phyloP scores from a whole-genome alignment of 92 coral and sea anemone genomes.

The Meandrina meandrites region DNA sequence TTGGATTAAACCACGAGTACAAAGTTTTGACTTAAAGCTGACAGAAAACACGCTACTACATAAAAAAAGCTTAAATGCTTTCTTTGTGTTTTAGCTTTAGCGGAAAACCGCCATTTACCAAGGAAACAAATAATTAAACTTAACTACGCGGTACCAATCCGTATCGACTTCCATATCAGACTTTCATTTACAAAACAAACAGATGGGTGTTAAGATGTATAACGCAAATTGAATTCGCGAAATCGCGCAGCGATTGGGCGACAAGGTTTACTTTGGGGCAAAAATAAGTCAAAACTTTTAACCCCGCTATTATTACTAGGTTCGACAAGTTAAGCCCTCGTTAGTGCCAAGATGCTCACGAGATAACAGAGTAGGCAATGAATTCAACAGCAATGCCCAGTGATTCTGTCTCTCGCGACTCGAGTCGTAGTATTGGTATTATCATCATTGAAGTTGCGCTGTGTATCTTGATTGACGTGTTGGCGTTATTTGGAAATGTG shows the following conservation, averaged over 20 bases:
- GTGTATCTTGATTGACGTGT: slow-evolving; percentile 10
- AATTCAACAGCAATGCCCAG: slow-evolving; percentile 15
- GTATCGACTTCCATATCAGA: neutral
- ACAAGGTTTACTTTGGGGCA: neutral
- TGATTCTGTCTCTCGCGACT: neutral
- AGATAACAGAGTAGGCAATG: neutral
- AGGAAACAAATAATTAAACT: neutral
- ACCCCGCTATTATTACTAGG: neutral
- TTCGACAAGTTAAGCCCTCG: neutral
- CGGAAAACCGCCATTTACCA: slow-evolving; percentile 1
- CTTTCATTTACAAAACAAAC: slow-evolving; percentile 13
- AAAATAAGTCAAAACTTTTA: neutral
- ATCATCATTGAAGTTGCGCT: slow-evolving; percentile 18
- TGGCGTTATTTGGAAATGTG: slow-evolving; percentile 36
- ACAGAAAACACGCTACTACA: neutral
- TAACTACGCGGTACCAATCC: neutral
- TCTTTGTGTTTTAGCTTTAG: neutral
- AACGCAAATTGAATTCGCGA: slow-evolving; percentile 1
- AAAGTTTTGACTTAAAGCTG: neutral
- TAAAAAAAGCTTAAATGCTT: neutral
- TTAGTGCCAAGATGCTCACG: neutral
- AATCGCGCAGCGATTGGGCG: slow-evolving; percentile 14
- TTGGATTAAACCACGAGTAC: neutral
- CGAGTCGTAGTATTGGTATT: slow-evolving; percentile 15
- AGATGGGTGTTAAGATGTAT: neutral